Base-by-base conservation (phyloP, 2,797 vertebrate genomes). In the Pagetopsis macropterus region DNA sequence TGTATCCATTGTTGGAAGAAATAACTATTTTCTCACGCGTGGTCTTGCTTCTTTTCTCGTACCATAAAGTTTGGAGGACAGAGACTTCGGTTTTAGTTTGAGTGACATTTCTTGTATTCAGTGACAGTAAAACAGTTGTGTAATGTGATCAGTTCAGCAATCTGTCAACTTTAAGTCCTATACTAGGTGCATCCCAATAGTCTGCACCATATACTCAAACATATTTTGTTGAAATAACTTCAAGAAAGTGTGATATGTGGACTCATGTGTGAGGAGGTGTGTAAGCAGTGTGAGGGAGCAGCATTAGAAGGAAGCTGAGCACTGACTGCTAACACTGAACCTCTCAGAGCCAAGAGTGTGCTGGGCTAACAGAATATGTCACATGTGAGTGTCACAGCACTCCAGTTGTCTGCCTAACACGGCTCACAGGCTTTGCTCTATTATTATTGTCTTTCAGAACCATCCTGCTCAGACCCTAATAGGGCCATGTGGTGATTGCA, bases 401-500 rank as follows among this genome's bases (percentile, higher is more conserved):
- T 71, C 44, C 67, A 78, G 51, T 46, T 40, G 62, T 79, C 61
- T 49, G 40, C 45, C 57, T 55, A 19, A 55, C 44, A 4, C 37
- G 9, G 48, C 48, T 56, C 61, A 63, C 31, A 21, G 45, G 44
- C 63, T 68, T 67, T 48, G 37, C 57, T 68, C 11, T 50, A 54
- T 61, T 70, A 66, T 52, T n/a, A 61, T 2, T 51, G 43, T 63
- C 21, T 33, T 27, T 56, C 21, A 51, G 44, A 67, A 62, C 52
- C 51, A n/a, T 56, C 45, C 49, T 44, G 17, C 4, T 50, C 51
- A 31, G 59, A 63, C 46, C 73, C n/a, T 84, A 63, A 70, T 50
- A 77, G 61, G 57, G 58, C 74, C 70, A 68, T 72, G 72, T 68
- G 54, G 67, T 40, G 56, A 73, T 68, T 55, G 21, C n/a, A 17